phyloP scores from a whole-genome alignment of 2,888 invertebrate genomes.

The Rotaria socialis region DNA sequence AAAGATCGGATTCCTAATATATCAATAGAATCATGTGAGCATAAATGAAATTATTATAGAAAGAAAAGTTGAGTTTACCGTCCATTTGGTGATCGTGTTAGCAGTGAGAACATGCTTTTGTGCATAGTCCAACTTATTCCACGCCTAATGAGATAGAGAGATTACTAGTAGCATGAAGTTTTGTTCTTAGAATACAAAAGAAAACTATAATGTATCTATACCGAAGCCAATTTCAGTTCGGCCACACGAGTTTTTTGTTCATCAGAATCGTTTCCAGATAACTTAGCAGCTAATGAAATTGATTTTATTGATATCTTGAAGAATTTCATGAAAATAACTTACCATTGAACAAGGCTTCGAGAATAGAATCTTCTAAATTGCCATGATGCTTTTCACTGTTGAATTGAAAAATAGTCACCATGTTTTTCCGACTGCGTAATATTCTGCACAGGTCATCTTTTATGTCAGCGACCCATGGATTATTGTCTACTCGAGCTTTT shows the following conservation, averaged over 20 bases:
- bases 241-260: conserved; percentile 7
- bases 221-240: conserved; percentile 9
- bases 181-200: neutral
- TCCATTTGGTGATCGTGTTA: neutral
- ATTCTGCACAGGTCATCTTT: neutral
- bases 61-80: neutral
- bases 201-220: neutral
- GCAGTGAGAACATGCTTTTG: neutral
- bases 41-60: too few relatives aligned
- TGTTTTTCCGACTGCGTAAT: neutral
- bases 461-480: neutral
- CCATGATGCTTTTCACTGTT: conserved; percentile 2
- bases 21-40: too few relatives aligned
- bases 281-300: neutral
- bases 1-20: neutral
- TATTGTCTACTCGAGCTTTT: neutral
- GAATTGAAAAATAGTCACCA: neutral
- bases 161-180: too few relatives aligned
- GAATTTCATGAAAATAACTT: neutral
- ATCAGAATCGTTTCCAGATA: neutral
- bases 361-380: conserved; percentile 21
- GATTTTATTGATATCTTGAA: neutral
- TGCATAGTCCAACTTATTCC: conserved; percentile 24
- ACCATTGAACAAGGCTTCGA: conserved; percentile 27
- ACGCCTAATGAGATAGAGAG: neutral